phyloP scores from a whole-genome alignment of 2,113 vertebrate genomes.

The Trinectes maculatus region DNA sequence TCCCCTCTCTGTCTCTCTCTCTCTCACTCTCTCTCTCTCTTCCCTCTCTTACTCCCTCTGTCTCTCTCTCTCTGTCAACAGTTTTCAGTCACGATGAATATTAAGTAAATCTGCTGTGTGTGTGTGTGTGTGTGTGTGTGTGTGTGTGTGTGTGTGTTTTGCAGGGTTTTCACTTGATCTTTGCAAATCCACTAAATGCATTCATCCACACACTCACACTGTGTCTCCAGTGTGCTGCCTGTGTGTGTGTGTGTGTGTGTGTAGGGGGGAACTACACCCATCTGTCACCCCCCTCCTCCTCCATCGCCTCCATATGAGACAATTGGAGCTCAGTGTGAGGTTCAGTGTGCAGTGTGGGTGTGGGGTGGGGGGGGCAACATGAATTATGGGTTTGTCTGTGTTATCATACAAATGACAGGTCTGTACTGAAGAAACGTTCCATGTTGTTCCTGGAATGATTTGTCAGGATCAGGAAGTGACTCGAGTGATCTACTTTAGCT shows the following conservation, averaged over 20 bases:
- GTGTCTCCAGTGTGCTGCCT: slow-evolving; percentile 43
- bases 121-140: neutral
- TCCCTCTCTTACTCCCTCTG: neutral
- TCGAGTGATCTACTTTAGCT: no score
- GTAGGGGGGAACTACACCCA: slow-evolving; percentile 41
- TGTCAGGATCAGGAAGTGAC: no score
- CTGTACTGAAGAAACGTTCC: no score
- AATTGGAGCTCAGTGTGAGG: slow-evolving; percentile 25
- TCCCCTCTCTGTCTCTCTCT: neutral
- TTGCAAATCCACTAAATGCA: slow-evolving; percentile 65
- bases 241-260: slow-evolving; percentile 19
- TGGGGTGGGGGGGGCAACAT: no score
- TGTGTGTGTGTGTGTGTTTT: slow-evolving; percentile 8
- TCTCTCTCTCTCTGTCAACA: slow-evolving; percentile 7
- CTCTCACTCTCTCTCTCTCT: neutral
- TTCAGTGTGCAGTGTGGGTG: no score
- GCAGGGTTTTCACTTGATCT: slow-evolving; percentile 46
- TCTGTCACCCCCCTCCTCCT: slow-evolving; percentile 36
- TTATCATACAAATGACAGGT: no score
- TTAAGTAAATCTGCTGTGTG: slow-evolving; percentile 9
- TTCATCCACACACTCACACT: slow-evolving; percentile 59
- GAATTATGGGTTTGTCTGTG: no score
- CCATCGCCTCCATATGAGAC: slow-evolving; percentile 12
- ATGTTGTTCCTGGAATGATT: no score
- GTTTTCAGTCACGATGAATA: slow-evolving; percentile 59